These are phyloP conservation scores for Lithosia quadra DNA, from an alignment of 2,888 invertebrate genomes.

Conservation along the genomic window DNA sequence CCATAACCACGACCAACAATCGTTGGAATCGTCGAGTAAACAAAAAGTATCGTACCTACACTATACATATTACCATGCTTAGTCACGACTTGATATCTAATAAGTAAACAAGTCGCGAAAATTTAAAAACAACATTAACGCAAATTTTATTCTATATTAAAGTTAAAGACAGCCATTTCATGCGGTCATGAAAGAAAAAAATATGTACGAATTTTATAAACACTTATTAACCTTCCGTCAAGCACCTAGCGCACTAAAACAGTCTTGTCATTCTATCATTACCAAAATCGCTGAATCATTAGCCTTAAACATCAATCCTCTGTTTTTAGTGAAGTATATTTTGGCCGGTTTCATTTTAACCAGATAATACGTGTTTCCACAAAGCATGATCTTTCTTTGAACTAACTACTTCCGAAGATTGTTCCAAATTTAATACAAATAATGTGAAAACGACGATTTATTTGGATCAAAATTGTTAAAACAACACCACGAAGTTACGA, in stretches of 20 bases:
- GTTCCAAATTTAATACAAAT: neutral
- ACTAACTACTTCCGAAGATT: neutral
- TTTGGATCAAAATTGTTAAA: too few relatives aligned
- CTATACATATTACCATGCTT: neutral
- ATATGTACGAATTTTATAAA: neutral
- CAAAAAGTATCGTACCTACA: neutral
- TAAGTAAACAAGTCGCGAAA: neutral
- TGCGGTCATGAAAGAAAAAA: neutral
- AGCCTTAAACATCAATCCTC: neutral
- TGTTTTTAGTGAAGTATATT: neutral
- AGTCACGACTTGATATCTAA: neutral
- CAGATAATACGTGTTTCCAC: neutral
- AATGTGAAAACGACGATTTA: neutral
- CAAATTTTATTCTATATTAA: neutral
- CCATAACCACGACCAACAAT: neutral
- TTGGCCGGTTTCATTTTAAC: neutral
- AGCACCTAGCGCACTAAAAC: neutral
- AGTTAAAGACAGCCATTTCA: neutral
- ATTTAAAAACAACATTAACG: neutral
- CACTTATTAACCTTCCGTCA: slow-evolving; percentile 2
- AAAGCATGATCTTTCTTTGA: neutral
- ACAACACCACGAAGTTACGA: neutral
- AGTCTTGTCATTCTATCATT: slow-evolving; percentile 5
- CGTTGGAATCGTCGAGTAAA: neutral
- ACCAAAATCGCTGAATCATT: slow-evolving; percentile 1